Evolutionary conservation across 2,113 vertebrate species (phyloP).

Genomic region (Seriola dumerili): DNA sequence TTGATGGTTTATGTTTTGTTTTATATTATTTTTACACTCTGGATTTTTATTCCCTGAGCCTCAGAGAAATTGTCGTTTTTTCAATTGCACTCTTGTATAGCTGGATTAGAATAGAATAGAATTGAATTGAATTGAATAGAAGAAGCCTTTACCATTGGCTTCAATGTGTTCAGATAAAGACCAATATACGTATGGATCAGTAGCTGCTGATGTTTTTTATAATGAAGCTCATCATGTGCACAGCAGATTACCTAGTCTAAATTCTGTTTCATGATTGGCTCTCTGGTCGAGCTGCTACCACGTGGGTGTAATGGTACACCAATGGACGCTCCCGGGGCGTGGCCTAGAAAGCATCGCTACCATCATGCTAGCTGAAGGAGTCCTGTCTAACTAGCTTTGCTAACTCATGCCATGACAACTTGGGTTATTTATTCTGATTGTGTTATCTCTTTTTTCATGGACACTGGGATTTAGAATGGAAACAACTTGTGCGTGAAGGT

Average conservation of each 20-base stretch:
- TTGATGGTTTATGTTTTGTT: too few species aligned
- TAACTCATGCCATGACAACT: conserved; percentile 33
- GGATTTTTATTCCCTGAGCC: too few species aligned
- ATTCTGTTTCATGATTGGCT: conserved; percentile 49
- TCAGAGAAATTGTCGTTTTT: too few species aligned
- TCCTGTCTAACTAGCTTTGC: conserved; percentile 46
- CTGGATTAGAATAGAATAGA: not conserved
- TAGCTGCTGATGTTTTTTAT: not conserved
- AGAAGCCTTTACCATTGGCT: not conserved
- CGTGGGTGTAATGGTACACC: conserved; percentile 31
- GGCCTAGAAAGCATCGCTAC: conserved; percentile 34
- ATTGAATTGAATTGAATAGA: not conserved
- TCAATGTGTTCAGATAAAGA: not conserved
- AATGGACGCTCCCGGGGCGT: conserved; percentile 59
- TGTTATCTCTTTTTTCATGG: not conserved
- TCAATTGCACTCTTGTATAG: too few species aligned
- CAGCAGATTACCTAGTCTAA: not conserved
- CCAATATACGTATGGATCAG: not conserved
- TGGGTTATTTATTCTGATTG: not conserved
- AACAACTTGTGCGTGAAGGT: conserved; percentile 38
- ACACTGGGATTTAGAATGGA: conserved; percentile 49
- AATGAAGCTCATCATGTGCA: conserved; percentile 20
- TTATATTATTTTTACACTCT: too few species aligned
- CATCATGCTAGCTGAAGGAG: conserved; percentile 65
- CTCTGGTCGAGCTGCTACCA: conserved; percentile 3